phyloP scores from a whole-genome alignment of 2,797 vertebrate species.

The Sciaenops ocellatus region DNA sequence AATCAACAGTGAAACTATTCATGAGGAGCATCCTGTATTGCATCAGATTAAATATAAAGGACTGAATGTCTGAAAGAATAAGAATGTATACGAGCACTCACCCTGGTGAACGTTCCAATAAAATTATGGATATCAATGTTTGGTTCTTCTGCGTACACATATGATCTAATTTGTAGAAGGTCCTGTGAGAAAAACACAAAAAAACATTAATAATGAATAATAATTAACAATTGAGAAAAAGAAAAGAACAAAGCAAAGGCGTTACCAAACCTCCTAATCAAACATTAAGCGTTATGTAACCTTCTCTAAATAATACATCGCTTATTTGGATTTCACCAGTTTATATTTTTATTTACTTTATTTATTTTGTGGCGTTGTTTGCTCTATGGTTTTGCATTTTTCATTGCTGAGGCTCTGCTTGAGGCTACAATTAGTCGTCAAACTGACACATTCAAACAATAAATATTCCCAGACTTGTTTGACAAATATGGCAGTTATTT shows the following conservation, averaged over 20 bases:
- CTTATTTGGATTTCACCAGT: background rate
- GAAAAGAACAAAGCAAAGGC: background rate
- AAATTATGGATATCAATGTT: slow-evolving; percentile 99
- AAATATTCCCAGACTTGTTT: slow-evolving; percentile 17
- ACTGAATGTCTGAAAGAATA: background rate
- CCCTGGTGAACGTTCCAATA: slow-evolving; percentile 96
- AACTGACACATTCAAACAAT: slow-evolving; percentile 13
- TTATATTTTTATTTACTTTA: background rate
- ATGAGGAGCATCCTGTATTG: no score
- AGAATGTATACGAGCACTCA: slow-evolving; percentile 69
- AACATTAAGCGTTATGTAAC: background rate
- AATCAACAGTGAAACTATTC: no score
- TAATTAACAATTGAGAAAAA: background rate
- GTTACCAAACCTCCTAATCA: background rate
- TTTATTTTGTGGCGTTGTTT: background rate
- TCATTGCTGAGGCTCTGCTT: background rate
- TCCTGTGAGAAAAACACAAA: slow-evolving; percentile 83
- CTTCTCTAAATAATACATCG: background rate
- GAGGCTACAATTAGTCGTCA: background rate
- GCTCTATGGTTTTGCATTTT: slow-evolving; percentile 2
- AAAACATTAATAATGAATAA: background rate
- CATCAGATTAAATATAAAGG: background rate
- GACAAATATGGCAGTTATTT: slow-evolving; percentile 22
- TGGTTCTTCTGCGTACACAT: slow-evolving; percentile 96
- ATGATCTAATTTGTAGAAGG: slow-evolving; percentile 94